Conservation (phyloP, 2,797 vertebrate genomes). For the Lagocephalus sceleratus region DNA sequence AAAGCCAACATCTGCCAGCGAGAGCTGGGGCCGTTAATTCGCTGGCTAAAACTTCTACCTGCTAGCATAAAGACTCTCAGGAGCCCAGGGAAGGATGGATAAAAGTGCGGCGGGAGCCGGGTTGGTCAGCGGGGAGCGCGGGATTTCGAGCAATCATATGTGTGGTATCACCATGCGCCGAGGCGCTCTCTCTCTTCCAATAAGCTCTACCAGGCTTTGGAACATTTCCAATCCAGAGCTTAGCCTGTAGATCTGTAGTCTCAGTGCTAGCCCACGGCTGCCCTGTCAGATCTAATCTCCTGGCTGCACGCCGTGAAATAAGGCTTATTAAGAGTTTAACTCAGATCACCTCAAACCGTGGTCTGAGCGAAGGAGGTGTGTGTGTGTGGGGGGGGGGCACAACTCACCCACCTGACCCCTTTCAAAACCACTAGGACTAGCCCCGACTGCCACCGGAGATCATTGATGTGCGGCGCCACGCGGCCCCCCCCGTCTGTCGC, state of each 20-base stretch:
- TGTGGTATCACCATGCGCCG: constrained; percentile 22
- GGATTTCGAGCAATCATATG: constrained; percentile 27
- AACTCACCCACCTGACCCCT: constrained; percentile 48
- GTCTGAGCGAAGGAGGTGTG: constrained; percentile 36
- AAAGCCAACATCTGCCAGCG: constrained; percentile 20
- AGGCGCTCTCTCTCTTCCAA: constrained; percentile 28
- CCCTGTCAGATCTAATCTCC: constrained; percentile 72
- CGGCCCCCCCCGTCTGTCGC: constrained; percentile 53
- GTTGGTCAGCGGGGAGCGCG: constrained; percentile 19
- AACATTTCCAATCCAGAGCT: constrained; percentile 63
- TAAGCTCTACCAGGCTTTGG: constrained; percentile 46
- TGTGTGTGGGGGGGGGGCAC: not conserved
- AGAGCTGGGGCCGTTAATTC: constrained; percentile 10
- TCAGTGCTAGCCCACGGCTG: constrained; percentile 58
- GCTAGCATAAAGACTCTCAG: constrained; percentile 3
- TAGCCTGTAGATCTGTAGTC: constrained; percentile 65
- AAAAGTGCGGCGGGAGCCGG: constrained; percentile 12
- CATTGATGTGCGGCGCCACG: constrained; percentile 29
- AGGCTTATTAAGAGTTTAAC: constrained; percentile 71
- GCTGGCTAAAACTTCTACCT: constrained; percentile 9
- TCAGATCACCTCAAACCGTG: constrained; percentile 58
- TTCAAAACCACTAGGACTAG: too few relatives aligned
- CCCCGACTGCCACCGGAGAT: too few relatives aligned
- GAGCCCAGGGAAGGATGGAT: constrained; percentile 21
- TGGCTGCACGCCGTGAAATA: constrained; percentile 64